Evolutionary conservation across 92 coral and sea anemone genomes (phyloP), one percentile per base, ranked within the genome.

Genomic region (Palythoa grandiflora): DNA sequence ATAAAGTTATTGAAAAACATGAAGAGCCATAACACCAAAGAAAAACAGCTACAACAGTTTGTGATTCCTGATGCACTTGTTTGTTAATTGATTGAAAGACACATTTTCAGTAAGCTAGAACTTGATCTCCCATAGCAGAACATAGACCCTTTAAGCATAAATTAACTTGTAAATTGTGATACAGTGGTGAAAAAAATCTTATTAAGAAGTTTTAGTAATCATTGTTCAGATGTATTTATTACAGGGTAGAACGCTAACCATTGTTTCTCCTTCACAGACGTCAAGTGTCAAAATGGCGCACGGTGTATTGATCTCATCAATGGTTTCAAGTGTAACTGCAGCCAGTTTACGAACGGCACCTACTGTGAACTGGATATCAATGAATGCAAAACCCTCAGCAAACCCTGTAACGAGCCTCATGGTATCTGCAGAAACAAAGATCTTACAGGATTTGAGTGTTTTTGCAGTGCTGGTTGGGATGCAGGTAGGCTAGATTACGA

Each of bases 241-340:
- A 59, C 16, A 6, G 5, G 19, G 65, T 59, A 13, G n/a, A 63
- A 17, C 20, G 35, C 70, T 63, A 9, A 3, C 9, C 20, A 6
- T 13, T 28, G 70, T 63, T 63, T 63, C 20, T 63, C 10, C 20
- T n/a, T 21, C 70, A 8, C 7, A 77, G 83, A 77, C 16, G 83
- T 77, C 1, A 54, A 16, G 16, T 89, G 92, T 14, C 54, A 37
- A 51, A 85, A 89, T 35, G 77, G 72, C 37, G 98, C 94, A 13
- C 53, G 11, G 11, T 95, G 98, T 71, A 75, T 89, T 59, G 97
- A 94, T 75, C 92, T 93, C 59, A 70, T 93, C 72, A 83, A 92
- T 75, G 88, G 40, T 78, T 92, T 71, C 80, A 92, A 92, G 39
- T 95, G 98, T 83, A 88, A 92, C 73, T 95, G 98, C 84, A 93